Base-by-base conservation (phyloP, 1,140 invertebrate species). In the Drosophila repletoides region DNA sequence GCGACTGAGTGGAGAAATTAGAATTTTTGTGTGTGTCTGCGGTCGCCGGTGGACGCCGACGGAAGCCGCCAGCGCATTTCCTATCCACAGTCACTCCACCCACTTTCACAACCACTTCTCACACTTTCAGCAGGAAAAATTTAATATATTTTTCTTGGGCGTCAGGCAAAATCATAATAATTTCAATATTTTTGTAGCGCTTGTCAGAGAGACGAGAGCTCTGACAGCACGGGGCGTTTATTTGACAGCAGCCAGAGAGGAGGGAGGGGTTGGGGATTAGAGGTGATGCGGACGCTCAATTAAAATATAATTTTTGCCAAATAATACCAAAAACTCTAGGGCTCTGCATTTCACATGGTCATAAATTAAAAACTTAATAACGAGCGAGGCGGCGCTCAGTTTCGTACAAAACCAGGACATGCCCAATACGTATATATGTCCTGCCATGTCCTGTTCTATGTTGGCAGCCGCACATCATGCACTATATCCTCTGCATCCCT, bases 281-380 rank as follows among this genome's bases (percentile, higher is more conserved):
- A 56, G 34, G 67, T 6, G 28, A 3, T 28, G 29, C 10, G 36
- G 53, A 52, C 63, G 75, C 77, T 80, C 84, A 88, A 88, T 88
- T 88, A 88, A 88, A 88, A 88, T 71, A 88, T 88, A 80, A 84
- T 88, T 88, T 83, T 72, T 68, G 60, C 52, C 28, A 65, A 76
- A 63, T 55, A 70, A 58, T 65, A 55, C 41, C 19, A n/a, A 45
- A 41, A 74, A 74, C 34, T 46, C 60, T 51, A 69, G 55, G 53
- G 58, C 68, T 14, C 19, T 76, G 59, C 74, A 75, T 72, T 67
- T 81, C 81, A 80, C 81, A 86, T 80, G 64, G 68, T 41, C 77
- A 88, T 88, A 88, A 88, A 88, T 88, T 88, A 84, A 88, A 88
- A 84, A 84, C 77, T 88, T 88, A 88, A 88, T 88, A 88, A 88